Evolutionary conservation across 2,797 vertebrate genomes (phyloP).

Genomic region (Sternotherus odoratus): DNA sequence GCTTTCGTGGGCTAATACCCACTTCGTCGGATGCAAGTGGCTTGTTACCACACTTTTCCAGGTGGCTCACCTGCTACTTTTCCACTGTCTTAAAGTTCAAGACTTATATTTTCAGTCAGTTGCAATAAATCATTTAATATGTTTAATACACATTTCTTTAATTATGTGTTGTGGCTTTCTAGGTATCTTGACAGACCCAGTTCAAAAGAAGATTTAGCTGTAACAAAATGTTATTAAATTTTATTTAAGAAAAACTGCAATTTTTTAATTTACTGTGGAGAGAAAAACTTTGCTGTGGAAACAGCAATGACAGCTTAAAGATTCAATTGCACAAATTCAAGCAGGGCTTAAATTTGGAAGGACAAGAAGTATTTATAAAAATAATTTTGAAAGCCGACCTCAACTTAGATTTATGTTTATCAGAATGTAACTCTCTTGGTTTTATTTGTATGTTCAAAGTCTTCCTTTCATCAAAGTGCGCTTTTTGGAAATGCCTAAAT

Average conservation of each 20-base stretch:
- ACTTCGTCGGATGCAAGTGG: too few species aligned
- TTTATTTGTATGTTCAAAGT: not conserved
- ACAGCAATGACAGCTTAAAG: not conserved
- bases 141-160: not conserved
- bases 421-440: conserved; percentile 3
- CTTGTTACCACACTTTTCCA: conserved; percentile 27
- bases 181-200: not conserved
- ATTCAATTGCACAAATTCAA: not conserved
- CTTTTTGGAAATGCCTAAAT: not conserved
- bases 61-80: conserved; percentile 31
- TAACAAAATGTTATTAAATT: not conserved
- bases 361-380: not conserved
- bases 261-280: not conserved
- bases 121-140: not conserved
- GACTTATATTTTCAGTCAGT: not conserved
- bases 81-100: not conserved
- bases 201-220: not conserved
- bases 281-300: not conserved
- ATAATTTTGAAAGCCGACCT: not conserved
- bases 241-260: not conserved
- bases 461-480: conserved; percentile 5
- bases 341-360: not conserved
- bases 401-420: not conserved
- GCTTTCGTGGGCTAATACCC: too few species aligned
- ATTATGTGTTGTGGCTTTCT: not conserved